Percentiles rank a stretch among this genome's conserved stretches.
Evolutionary conservation across 2,888 invertebrate genomes (phyloP).

Genomic region (Mythimna vitellina): DNA sequence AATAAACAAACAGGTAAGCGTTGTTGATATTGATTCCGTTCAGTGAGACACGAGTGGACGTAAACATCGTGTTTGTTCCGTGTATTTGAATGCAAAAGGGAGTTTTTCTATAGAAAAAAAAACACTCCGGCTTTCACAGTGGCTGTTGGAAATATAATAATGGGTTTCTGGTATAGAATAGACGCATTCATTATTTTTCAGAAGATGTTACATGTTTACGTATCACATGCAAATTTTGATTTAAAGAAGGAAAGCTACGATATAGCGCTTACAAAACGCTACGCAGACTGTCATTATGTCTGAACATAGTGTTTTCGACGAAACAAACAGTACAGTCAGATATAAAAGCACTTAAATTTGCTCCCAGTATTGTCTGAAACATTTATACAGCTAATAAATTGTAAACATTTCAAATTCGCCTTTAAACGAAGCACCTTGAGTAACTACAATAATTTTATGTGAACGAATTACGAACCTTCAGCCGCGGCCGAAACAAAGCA

Average conservation of each 20-base stretch:
- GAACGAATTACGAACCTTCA: slow-evolving; percentile 54
- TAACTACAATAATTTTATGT: slow-evolving; percentile 51
- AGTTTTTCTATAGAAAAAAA: neutral
- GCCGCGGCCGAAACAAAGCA: slow-evolving; percentile 64
- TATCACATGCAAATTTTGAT: neutral
- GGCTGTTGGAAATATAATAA: neutral
- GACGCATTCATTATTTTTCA: neutral
- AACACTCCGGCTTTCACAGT: neutral
- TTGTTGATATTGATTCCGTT: slow-evolving; percentile 47
- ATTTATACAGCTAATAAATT: slow-evolving; percentile 36
- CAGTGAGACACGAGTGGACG: slow-evolving; percentile 12
- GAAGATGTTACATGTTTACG: neutral
- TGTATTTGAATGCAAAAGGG: slow-evolving; percentile 19
- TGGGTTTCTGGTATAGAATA: slow-evolving; percentile 1
- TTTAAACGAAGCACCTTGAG: slow-evolving; percentile 48
- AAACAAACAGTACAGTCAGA: slow-evolving; percentile 2
- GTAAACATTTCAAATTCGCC: slow-evolving; percentile 37
- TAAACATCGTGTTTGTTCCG: slow-evolving; percentile 30
- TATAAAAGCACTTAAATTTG: slow-evolving; percentile 20
- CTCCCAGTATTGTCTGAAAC: slow-evolving; percentile 5
- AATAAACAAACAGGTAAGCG: slow-evolving; percentile 48
- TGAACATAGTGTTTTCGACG: neutral
- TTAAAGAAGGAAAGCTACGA: neutral
- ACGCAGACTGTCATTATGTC: slow-evolving; percentile 1
- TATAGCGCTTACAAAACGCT: neutral